These are phyloP conservation scores for Notechis scutatus DNA, from an alignment of 2,113 vertebrate genomes.

Conservation along the genomic window DNA sequence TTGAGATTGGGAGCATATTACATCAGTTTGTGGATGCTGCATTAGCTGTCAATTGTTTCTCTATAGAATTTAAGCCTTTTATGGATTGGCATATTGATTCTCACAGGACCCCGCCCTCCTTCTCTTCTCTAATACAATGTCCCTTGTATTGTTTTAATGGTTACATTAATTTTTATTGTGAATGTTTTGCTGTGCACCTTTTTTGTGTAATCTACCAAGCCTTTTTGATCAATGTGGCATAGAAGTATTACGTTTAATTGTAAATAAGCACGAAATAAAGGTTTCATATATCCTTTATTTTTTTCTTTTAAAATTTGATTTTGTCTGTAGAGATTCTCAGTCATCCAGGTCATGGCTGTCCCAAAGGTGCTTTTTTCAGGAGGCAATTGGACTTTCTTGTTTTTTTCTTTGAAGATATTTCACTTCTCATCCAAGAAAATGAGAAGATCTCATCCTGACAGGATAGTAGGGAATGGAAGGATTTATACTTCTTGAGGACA, in stretches of 20 bases:
- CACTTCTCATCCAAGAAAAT: too few relatives aligned
- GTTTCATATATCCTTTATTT: background rate
- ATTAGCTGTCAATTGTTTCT: background rate
- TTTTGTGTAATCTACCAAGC: background rate
- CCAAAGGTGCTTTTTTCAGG: too few relatives aligned
- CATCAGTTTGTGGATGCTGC: background rate
- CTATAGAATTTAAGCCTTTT: background rate
- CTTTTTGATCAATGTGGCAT: background rate
- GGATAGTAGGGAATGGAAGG: too few relatives aligned
- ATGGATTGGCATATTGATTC: background rate
- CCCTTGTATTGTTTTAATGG: background rate
- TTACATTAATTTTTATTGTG: background rate
- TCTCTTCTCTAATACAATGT: background rate
- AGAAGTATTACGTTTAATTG: background rate
- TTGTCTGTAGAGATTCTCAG: background rate
- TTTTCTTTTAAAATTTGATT: background rate
- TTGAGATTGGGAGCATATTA: background rate
- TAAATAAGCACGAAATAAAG: background rate
- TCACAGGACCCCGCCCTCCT: background rate
- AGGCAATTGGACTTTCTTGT: too few relatives aligned
- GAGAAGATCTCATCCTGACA: too few relatives aligned
- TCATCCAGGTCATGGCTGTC: too few relatives aligned
- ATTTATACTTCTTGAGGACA: too few relatives aligned
- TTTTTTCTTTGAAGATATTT: too few relatives aligned
- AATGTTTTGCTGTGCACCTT: background rate